A percentile compares a stretch with the other conserved stretches of the same genome.
These are phyloP conservation scores for Apoda limacodes DNA, from an alignment of 2,888 invertebrate genomes.

Conservation along the genomic window DNA sequence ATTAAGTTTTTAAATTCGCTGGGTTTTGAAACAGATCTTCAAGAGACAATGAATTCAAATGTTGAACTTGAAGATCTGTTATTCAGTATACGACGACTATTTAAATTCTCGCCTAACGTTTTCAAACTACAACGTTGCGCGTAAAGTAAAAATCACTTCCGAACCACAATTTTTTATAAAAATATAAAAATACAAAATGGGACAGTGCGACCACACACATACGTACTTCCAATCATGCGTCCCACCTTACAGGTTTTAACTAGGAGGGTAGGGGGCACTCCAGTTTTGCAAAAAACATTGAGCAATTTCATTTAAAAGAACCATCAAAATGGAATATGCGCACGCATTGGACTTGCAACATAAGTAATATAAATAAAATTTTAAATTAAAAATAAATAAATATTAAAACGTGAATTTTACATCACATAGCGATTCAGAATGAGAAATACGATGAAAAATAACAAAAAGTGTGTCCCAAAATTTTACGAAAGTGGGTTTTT, in stretches of 20 bases:
- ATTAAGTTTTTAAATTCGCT: slow-evolving; percentile 34
- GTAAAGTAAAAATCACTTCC: slow-evolving; percentile 59
- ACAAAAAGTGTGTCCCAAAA: too few species aligned
- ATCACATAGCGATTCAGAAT: too few species aligned
- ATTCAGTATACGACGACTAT: slow-evolving; percentile 18
- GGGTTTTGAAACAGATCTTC: slow-evolving; percentile 34
- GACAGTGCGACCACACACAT: slow-evolving; percentile 59
- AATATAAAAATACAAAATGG: slow-evolving; percentile 70
- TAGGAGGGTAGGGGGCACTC: slow-evolving; percentile 51
- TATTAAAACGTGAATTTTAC: too few species aligned
- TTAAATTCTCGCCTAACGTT: slow-evolving; percentile 30
- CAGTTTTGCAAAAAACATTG: slow-evolving; percentile 13
- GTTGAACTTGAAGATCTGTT: slow-evolving; percentile 30
- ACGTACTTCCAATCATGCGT: slow-evolving; percentile 38
- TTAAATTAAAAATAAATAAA: too few species aligned
- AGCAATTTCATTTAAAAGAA: slow-evolving; percentile 50
- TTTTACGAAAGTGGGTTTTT: too few species aligned
- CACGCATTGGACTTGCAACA: too few species aligned
- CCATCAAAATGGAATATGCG: slow-evolving; percentile 38
- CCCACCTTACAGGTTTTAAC: slow-evolving; percentile 42
- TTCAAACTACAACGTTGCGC: slow-evolving; percentile 47
- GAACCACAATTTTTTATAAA: slow-evolving; percentile 66
- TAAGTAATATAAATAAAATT: too few species aligned
- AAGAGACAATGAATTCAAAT: slow-evolving; percentile 16
- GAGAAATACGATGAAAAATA: too few species aligned